These are phyloP conservation scores for Allygus modestus DNA, from an alignment of 2,888 invertebrate genomes.

Conservation along the genomic window DNA sequence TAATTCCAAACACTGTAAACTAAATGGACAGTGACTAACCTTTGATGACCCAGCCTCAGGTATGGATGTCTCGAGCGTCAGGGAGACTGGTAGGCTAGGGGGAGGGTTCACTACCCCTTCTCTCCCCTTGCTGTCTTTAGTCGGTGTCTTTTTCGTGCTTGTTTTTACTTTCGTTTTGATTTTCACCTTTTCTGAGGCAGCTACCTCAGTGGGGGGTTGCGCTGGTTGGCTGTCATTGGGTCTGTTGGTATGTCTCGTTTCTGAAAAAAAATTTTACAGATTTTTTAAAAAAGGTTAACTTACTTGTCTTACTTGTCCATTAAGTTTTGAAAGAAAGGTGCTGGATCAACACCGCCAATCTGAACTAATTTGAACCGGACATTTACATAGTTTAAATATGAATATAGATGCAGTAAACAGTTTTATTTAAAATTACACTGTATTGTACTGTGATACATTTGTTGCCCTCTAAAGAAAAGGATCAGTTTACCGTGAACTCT, in stretches of 20 bases:
- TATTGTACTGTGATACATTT: no score
- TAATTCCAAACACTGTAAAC: no score
- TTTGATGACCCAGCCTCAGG: slow-evolving; percentile 14
- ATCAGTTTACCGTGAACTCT: no score
- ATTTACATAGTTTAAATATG: no score
- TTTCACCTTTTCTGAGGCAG: slow-evolving; percentile 16
- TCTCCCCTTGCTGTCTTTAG: slow-evolving; percentile 40
- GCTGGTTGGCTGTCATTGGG: slow-evolving; percentile 11
- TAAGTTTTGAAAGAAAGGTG: no score
- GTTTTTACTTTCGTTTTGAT: slow-evolving; percentile 33
- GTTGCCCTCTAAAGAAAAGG: no score
- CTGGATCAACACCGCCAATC: no score
- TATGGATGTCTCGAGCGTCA: neutral
- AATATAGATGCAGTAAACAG: no score
- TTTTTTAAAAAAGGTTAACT: no score
- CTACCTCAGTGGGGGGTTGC: neutral
- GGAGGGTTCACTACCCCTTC: slow-evolving; percentile 29
- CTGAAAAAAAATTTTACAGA: slow-evolving; percentile 48
- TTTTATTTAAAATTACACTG: no score
- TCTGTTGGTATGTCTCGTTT: slow-evolving; percentile 30
- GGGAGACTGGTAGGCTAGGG: slow-evolving; percentile 37
- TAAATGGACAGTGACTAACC: neutral
- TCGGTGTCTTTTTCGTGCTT: slow-evolving; percentile 33
- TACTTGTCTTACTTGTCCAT: neutral
- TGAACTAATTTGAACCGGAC: no score